Evolutionary conservation across 2,888 invertebrate species (phyloP), one percentile per base, ranked within the genome.

Genomic region (Ectropis crepuscularia): DNA sequence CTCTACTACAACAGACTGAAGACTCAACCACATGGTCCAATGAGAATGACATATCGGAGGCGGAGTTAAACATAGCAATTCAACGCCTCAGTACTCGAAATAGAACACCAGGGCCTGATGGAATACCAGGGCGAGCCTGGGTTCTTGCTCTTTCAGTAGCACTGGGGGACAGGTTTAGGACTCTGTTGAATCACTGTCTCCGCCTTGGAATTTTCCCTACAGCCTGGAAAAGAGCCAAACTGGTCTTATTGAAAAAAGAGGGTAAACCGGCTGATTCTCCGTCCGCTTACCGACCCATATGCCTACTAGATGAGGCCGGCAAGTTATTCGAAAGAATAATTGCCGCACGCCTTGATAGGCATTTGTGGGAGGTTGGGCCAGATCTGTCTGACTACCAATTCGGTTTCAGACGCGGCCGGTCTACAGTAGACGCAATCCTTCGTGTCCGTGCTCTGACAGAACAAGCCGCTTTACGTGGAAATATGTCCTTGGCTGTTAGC

Each of bases 301-400:
- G 42, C 12, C 28, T 53, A 36, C 42, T 53, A 36, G 53, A 53
- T 45, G 53, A 53, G n/a, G 53, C 43, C n/a, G 43, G 43, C 10
- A 53, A 53, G n/a, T 16, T 45, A 8, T 48, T 57, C 28, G 47
- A 57, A 9, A 38, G 57, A 47, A 48, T 57, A 28, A 57, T 57
- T 57, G 57, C 57, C 39, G 12, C 0, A 11, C 57, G 57, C 10
- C 41, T 47, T 6, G 8, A 2, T 12, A 16, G 16, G 16, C 57
- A 57, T 46, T 41, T 57, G 39, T 16, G 5, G 38, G 4, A 16
- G 5, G 28, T 5, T 5, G 57, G 57, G 5, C 47, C 57, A 11
- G 12, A 57, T 48, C 38, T 57, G 47, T 57, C 57, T 5, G 57
- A 53, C 10, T 5, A 10, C 36, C 53, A 53, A n/a, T 53, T 41